Base-by-base conservation (phyloP, 2,797 vertebrate species). In the Microchirus variegatus region DNA sequence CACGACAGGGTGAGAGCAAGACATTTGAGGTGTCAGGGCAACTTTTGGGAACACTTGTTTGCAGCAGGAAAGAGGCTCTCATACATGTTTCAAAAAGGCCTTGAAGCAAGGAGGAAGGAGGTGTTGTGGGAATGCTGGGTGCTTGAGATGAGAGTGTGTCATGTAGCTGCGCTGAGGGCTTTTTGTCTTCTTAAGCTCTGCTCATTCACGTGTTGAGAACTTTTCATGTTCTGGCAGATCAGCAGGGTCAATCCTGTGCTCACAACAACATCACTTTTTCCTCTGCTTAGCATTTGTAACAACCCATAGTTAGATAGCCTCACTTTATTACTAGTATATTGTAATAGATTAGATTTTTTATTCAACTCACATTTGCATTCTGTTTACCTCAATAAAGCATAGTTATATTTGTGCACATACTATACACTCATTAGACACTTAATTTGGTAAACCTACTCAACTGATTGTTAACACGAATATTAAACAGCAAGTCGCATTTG, bases 11-110 rank as follows among this genome's bases (percentile, higher is more conserved):
- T 42, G 65, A 67, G 56, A 50, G 63, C 40, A 58, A 63, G n/a
- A 67, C 66, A 84, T 83, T 87, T 63, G 80, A 71, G 59, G 68
- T 87, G 76, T 72, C 73, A 76, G 54, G 72, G 84, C 63, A 67
- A 38, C 68, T 70, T 74, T 74, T 56, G 59, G 70, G 63, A 80
- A 46, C 42, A 57, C 74, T 77, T 76, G 73, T 83, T 81, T 81
- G 67, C 10, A 67, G 47, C 64, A 53, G 36, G 55, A 40, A 71
- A 63, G 67, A 77, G 65, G 70, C 61, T 75, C 70, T 67, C 60
- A 56, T 66, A n/a, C 65, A 73, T 60, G 68, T 58, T 73, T 75
- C 53, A 64, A 59, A 48, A 14, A 14, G 67, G 41, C 40, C 12
- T 47, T 57, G 47, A 22, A 67, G 53, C 61, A 51, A 57, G 26